Percentiles rank a stretch among this genome's conserved stretches.
These are phyloP conservation scores for Delichon dasypus DNA, from an alignment of 2,797 vertebrate genomes.

Conservation along the genomic window DNA sequence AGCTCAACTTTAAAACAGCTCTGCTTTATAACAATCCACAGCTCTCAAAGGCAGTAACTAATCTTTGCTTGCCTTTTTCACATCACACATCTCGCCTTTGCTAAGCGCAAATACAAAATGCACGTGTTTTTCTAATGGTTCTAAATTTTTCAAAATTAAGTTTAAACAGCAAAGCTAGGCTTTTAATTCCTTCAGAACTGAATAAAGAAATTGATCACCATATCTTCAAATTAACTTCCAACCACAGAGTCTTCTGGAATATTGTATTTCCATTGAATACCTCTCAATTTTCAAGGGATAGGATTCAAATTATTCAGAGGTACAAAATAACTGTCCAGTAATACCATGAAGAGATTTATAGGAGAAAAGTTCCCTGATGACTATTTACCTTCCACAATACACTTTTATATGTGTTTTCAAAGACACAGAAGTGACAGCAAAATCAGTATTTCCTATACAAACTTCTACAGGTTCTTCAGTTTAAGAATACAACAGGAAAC, in stretches of 20 bases:
- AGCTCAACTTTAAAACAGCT: not conserved
- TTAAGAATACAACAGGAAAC: not conserved
- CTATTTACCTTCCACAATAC: not conserved
- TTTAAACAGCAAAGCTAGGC: not conserved
- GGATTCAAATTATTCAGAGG: not conserved
- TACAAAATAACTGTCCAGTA: not conserved
- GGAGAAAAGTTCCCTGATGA: not conserved
- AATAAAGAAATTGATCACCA: not conserved
- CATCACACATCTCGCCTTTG: not conserved
- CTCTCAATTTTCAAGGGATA: not conserved
- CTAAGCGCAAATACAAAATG: not conserved
- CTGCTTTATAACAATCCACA: not conserved
- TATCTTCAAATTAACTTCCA: not conserved
- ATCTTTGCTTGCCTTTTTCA: not conserved
- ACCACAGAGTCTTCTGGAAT: not conserved
- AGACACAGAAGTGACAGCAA: not conserved
- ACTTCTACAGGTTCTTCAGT: not conserved
- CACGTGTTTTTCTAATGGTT: not conserved
- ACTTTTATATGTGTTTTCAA: not conserved
- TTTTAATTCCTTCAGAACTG: not conserved
- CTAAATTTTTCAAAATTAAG: not conserved
- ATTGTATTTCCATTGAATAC: not conserved
- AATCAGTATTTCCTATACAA: not conserved
- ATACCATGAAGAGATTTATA: not conserved
- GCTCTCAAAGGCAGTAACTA: not conserved